A percentile compares a stretch with the other conserved stretches of the same genome.
Conservation (phyloP, 2,888 invertebrate species). For the Nephrotoma appendiculata region DNA sequence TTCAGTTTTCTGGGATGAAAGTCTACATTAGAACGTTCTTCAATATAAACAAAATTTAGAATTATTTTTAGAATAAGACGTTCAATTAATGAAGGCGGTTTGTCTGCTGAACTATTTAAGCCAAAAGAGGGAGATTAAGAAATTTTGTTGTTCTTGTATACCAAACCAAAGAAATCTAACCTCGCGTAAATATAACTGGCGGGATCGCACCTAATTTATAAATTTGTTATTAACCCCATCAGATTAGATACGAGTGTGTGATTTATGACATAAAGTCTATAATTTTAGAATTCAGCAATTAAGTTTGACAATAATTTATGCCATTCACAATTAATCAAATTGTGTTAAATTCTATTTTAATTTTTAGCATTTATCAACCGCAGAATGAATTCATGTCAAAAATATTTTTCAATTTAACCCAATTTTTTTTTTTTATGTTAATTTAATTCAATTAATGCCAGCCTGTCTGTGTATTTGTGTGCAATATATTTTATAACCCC, state of each 20-base stretch:
- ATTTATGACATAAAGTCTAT: not conserved
- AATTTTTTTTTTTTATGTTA: not conserved
- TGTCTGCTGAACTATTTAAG: too few species aligned
- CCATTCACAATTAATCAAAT: not conserved
- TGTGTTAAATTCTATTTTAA: not conserved
- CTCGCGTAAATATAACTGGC: too few species aligned
- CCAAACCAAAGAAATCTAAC: too few species aligned
- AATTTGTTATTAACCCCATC: too few species aligned
- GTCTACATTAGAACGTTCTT: too few species aligned
- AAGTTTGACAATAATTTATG: not conserved
- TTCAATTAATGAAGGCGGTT: too few species aligned
- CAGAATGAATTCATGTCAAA: not conserved
- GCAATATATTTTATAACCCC: not conserved
- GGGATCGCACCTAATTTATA: too few species aligned
- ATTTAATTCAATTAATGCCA: not conserved
- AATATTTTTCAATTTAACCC: not conserved
- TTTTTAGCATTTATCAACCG: not conserved
- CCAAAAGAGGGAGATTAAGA: too few species aligned
- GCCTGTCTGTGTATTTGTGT: not conserved
- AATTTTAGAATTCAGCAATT: not conserved
- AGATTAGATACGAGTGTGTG: not conserved
- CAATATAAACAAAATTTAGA: too few species aligned
- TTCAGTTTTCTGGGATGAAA: too few species aligned
- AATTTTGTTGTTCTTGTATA: too few species aligned
- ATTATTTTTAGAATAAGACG: too few species aligned